These are phyloP conservation scores for Bufo bufo DNA, from an alignment of 2,113 vertebrate genomes.

Conservation along the genomic window DNA sequence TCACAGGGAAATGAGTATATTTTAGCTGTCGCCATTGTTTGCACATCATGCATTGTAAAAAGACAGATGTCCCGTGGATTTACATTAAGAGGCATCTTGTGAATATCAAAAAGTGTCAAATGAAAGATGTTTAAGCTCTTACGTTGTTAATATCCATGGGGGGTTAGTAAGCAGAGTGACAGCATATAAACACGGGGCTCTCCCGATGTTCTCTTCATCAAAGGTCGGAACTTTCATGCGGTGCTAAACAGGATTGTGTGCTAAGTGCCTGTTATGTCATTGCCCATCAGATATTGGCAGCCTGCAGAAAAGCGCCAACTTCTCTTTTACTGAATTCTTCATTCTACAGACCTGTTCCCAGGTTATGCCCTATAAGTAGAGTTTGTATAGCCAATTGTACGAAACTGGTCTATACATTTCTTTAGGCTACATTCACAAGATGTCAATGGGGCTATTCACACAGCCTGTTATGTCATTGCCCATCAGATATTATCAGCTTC, in stretches of 20 bases:
- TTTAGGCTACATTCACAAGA: too few species aligned
- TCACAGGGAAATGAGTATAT: conserved; percentile 15
- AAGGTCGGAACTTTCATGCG: neutral
- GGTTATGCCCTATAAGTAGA: neutral
- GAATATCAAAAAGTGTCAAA: conserved; percentile 39
- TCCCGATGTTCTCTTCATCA: neutral
- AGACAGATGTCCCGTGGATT: conserved; percentile 43
- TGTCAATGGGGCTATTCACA: too few species aligned
- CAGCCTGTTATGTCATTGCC: neutral
- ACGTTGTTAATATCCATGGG: conserved; percentile 2
- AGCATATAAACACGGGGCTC: conserved; percentile 1
- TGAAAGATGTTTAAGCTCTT: neutral
- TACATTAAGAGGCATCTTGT: conserved; percentile 33
- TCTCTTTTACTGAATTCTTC: too few species aligned
- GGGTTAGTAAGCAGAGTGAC: neutral
- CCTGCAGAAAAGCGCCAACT: too few species aligned
- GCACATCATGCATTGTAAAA: conserved; percentile 23
- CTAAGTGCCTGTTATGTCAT: neutral
- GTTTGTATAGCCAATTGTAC: too few species aligned
- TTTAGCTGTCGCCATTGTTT: conserved; percentile 45
- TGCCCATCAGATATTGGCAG: neutral
- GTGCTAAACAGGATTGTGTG: neutral
- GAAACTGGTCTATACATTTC: too few species aligned
- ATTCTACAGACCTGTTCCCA: neutral
- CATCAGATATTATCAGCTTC: neutral